Evolutionary conservation across 2,113 vertebrate species (phyloP).

Genomic region (Lutjanus erythropterus): DNA sequence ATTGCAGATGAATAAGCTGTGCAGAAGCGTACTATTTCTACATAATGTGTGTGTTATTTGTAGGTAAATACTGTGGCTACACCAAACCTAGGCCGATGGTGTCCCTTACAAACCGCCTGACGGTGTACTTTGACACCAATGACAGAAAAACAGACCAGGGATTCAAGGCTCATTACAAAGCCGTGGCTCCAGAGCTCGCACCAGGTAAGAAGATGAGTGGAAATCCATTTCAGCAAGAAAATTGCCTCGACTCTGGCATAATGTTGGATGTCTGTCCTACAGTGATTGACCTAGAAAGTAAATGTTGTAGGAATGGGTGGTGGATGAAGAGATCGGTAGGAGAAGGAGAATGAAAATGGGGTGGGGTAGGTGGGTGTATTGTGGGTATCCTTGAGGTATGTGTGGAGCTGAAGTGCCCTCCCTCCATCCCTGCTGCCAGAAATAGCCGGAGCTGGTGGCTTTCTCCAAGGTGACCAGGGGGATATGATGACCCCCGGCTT

Average conservation of each 20-base stretch:
- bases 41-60: conserved; percentile 8
- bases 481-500: conserved; percentile 81
- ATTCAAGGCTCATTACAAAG: conserved; percentile 83
- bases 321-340: conserved; percentile 3
- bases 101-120: conserved; percentile 79
- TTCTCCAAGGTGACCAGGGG: conserved; percentile 83
- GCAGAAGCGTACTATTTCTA: neutral
- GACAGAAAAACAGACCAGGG: conserved; percentile 78
- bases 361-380: conserved; percentile 19
- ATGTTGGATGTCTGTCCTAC: conserved; percentile 33
- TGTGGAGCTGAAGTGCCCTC: conserved; percentile 66
- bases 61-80: conserved; percentile 85
- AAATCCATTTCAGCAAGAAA: conserved; percentile 35
- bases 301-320: conserved; percentile 16
- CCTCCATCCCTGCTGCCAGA: conserved; percentile 72
- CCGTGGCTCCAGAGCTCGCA: conserved; percentile 71
- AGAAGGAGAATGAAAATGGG: conserved; percentile 28
- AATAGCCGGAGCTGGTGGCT: conserved; percentile 83
- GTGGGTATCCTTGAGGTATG: conserved; percentile 56
- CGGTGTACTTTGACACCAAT: conserved; percentile 82
- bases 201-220: conserved; percentile 69
- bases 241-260: conserved; percentile 32
- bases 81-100: conserved; percentile 76
- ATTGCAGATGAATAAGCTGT: neutral
- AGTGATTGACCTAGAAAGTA: conserved; percentile 72